Evolutionary conservation across 2,888 invertebrate genomes (phyloP).

Genomic region (Hypomecis punctinalis): DNA sequence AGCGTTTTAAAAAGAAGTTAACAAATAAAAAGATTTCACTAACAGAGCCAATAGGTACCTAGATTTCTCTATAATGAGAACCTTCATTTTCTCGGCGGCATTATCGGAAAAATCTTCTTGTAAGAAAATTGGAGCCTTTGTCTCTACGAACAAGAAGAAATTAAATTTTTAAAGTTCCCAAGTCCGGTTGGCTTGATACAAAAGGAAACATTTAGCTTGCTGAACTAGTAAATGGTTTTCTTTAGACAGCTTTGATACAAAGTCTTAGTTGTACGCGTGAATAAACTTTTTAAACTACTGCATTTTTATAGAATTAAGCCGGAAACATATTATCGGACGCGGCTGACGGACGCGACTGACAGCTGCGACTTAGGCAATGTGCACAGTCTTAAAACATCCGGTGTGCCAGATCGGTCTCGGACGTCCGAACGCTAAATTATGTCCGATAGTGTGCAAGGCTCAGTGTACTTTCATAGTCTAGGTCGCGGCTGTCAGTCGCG

Average conservation of each 20-base stretch:
- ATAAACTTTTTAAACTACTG: not conserved
- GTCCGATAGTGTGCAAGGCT: no score
- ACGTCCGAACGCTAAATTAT: no score
- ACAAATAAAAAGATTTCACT: no score
- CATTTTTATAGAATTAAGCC: not conserved
- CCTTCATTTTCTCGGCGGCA: conserved; percentile 24
- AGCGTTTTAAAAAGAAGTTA: no score
- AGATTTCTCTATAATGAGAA: conserved; percentile 17
- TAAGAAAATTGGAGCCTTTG: conserved; percentile 23
- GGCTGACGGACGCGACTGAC: no score
- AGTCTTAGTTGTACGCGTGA: not conserved
- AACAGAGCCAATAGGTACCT: conserved; percentile 3
- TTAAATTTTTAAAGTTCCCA: conserved; percentile 29
- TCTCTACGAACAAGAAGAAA: conserved; percentile 29
- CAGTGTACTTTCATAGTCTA: no score
- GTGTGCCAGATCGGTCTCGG: no score
- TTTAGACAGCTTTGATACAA: not conserved
- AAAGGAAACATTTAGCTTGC: conserved; percentile 7
- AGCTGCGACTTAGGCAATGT: no score
- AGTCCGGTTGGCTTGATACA: conserved; percentile 19
- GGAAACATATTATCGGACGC: no score
- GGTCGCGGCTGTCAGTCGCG: no score
- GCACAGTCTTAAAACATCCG: no score
- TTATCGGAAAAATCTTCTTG: conserved; percentile 32
- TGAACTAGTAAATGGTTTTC: conserved; percentile 10